A percentile compares a stretch with the other conserved stretches of the same genome.
Conservation (phyloP, 2,113 vertebrate species). For the Diphyllodes magnificus region DNA sequence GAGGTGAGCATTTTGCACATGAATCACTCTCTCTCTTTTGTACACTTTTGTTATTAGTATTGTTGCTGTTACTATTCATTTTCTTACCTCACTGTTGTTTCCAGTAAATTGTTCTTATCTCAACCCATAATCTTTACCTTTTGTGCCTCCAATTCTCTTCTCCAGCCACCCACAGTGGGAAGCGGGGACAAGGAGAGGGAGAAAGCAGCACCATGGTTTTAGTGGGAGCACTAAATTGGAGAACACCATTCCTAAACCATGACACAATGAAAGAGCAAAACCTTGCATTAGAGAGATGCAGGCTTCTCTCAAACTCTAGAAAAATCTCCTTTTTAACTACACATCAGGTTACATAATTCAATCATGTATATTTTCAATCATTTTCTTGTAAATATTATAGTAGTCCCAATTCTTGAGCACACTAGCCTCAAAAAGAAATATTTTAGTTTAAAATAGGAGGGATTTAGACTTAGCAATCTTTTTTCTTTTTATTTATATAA, state of each 20-base stretch:
- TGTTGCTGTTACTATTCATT: neutral
- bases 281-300: neutral
- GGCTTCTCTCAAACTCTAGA: neutral
- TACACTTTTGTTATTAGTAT: no score
- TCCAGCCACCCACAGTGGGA: rapidly evolving
- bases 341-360: neutral
- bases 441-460: neutral
- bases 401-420: neutral
- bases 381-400: neutral
- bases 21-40: neutral
- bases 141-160: neutral
- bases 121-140: neutral
- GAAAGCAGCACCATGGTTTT: neutral
- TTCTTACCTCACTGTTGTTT: neutral
- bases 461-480: neutral
- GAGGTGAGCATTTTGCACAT: rapidly evolving
- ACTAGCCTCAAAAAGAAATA: neutral
- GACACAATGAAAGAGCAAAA: neutral
- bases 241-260: neutral
- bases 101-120: neutral
- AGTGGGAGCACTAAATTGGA: neutral
- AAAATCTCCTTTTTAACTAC: neutral
- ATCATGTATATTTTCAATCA: neutral
- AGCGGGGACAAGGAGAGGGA: neutral
- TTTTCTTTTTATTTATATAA: neutral